Conservation (phyloP, 1,140 invertebrate species). For the Cherax destructor region DNA sequence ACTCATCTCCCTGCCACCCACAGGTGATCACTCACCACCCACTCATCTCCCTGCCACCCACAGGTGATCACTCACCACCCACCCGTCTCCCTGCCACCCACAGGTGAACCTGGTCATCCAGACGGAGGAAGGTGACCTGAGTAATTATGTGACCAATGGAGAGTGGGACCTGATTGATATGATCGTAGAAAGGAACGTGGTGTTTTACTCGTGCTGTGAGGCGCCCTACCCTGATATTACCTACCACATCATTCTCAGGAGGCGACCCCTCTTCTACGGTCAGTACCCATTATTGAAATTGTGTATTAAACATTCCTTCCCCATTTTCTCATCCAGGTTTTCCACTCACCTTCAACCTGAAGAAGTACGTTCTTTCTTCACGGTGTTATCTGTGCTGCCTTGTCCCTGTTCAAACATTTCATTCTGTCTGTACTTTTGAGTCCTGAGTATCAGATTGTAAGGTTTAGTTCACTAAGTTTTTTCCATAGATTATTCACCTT, state of each 20-base stretch:
- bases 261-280: slow-evolving; percentile 80
- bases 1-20: not conserved
- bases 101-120: slow-evolving; percentile 74
- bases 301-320: too few relatives aligned
- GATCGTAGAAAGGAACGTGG: slow-evolving; percentile 75
- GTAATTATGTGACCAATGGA: slow-evolving; percentile 78
- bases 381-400: too few relatives aligned
- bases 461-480: too few relatives aligned
- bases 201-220: slow-evolving; percentile 78
- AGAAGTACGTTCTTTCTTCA: too few relatives aligned
- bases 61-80: not conserved
- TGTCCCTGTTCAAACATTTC: too few relatives aligned
- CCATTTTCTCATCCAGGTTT: too few relatives aligned
- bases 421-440: too few relatives aligned
- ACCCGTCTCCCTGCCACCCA: too few relatives aligned
- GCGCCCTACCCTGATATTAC: slow-evolving; percentile 80
- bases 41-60: not conserved
- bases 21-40: not conserved
- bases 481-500: too few relatives aligned
- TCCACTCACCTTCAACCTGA: too few relatives aligned
- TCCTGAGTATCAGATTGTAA: too few relatives aligned
- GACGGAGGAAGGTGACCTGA: slow-evolving; percentile 74
- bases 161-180: slow-evolving; percentile 80
- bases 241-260: slow-evolving; percentile 76
- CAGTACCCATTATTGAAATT: not conserved